Evolutionary conservation across 1,140 invertebrate genomes (phyloP).

Genomic region (Trachymyrmex septentrionalis): DNA sequence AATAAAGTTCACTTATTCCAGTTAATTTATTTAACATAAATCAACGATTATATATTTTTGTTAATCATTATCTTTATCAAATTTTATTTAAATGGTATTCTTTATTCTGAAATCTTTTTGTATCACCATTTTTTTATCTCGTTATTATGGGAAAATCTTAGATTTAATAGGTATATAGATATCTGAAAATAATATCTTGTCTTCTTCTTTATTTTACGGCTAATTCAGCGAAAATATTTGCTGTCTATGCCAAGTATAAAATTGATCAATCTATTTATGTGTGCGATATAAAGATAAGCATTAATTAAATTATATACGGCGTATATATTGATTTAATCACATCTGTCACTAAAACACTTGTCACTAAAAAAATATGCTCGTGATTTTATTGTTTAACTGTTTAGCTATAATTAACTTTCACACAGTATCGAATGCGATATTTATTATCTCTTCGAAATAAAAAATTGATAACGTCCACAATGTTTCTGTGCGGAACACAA

Average conservation of each 20-base stretch:
- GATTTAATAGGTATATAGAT: neutral
- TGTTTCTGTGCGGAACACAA: neutral
- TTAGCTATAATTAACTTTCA: conserved; percentile 24
- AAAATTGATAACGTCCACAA: neutral
- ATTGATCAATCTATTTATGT: conserved; percentile 17
- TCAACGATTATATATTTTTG: neutral
- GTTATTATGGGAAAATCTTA: neutral
- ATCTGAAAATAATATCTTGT: neutral
- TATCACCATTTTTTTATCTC: neutral
- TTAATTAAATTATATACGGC: neutral
- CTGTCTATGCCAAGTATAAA: neutral
- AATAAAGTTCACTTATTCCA: neutral
- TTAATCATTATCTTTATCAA: neutral
- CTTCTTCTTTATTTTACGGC: neutral
- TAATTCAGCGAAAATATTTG: conserved; percentile 1
- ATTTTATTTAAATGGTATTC: conserved; percentile 6
- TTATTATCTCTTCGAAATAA: neutral
- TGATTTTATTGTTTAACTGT: neutral
- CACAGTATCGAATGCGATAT: neutral
- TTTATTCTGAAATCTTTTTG: neutral
- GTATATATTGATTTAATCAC: conserved; percentile 4
- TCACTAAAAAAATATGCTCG: neutral
- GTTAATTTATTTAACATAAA: neutral
- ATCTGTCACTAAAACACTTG: neutral
- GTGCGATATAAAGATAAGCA: neutral